Base-by-base conservation (phyloP, 2,797 vertebrate genomes). In the Forpus xanthops region DNA sequence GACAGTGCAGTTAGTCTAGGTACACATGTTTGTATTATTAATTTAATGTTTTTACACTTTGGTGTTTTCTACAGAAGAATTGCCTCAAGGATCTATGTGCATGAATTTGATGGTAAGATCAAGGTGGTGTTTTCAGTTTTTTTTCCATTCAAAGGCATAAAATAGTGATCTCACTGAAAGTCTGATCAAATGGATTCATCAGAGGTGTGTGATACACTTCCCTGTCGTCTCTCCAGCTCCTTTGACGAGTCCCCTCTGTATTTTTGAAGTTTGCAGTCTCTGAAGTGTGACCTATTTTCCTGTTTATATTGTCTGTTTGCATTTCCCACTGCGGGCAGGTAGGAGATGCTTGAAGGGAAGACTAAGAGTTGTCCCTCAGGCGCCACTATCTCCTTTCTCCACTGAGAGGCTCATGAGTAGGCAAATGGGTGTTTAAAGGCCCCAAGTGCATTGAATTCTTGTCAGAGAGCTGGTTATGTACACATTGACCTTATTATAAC, bases 1-100 rank as follows among this genome's bases (percentile, higher is more conserved):
- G 53, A 41, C 72, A 41, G 78, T 80, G 68, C 65, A 44, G 75
- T 33, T 58, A 58, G 56, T 35, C 73, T 47, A 44, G 62, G 52
- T 66, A 71, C 56, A 67, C 67, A 12, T 72, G 47, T 94, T 95
- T 94, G 93, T 55, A n/a, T 93, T 85, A 56, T 79, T 95, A 67
- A 92, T 95, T 84, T 76, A 73, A 60, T 65, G 75, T 53, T 89
- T 90, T 79, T 83, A 81, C 86, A 56, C 60, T 82, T 95, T 2
- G 11, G 60, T 80, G 47, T 91, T 80, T 94, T 91, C 71, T 73
- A 2, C 39, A 55, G 44, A 65, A 81, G 67, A 71, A 28, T 71
- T 84, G 86, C 66, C 88, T 87, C 67, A 35, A 42, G 90, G 71
- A 39, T 85, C 61, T 79, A 56, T 82, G 60, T 82, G 84, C 60